Conservation (phyloP, 2,888 invertebrate genomes). For the Synergus gifuensis region DNA sequence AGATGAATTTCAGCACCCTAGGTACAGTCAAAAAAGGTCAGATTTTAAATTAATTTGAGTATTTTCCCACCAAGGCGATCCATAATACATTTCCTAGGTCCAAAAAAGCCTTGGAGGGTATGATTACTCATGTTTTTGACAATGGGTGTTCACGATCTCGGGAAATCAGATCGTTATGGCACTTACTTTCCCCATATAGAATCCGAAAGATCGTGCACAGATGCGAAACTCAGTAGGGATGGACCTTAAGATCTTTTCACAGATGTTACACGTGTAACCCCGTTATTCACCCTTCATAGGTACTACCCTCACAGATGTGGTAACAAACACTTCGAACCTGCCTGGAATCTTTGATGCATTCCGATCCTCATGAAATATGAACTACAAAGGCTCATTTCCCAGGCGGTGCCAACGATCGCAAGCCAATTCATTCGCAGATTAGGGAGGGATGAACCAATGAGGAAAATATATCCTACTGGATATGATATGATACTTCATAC, state of each 20-base stretch:
- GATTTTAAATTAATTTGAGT: background rate
- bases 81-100: too few relatives aligned
- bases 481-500: conserved; percentile 22
- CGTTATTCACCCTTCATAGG: conserved; percentile 21
- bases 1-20: too few relatives aligned
- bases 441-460: conserved; percentile 13
- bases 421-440: conserved; percentile 39
- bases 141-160: conserved; percentile 7
- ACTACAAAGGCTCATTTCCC: conserved; percentile 56
- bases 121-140: background rate
- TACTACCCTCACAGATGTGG: conserved; percentile 51
- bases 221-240: conserved; percentile 42
- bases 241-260: conserved; percentile 59
- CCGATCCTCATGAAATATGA: conserved; percentile 73
- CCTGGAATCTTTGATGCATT: conserved; percentile 45
- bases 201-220: background rate
- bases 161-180: conserved; percentile 43
- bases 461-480: background rate
- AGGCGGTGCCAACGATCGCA: conserved; percentile 16
- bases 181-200: background rate
- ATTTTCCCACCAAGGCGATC: too few relatives aligned
- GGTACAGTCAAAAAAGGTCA: background rate
- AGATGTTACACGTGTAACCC: conserved; percentile 62
- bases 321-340: conserved; percentile 70
- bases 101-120: background rate